phyloP scores from a whole-genome alignment of 2,113 vertebrate genomes.

The Gambusia affinis region DNA sequence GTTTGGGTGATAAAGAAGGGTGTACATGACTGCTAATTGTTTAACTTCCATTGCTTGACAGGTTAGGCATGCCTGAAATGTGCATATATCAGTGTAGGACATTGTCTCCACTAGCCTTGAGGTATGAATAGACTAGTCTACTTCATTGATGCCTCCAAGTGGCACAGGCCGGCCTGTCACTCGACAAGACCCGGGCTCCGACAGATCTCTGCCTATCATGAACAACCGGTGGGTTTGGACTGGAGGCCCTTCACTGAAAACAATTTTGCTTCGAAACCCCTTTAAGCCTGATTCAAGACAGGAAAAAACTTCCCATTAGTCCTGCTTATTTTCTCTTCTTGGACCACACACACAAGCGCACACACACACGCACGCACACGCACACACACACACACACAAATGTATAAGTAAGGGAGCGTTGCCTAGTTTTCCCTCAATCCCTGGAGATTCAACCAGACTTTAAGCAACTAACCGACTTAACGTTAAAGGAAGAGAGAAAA shows the following conservation, averaged over 20 bases:
- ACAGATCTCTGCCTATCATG: slow-evolving; percentile 63
- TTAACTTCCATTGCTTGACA: slow-evolving; percentile 6
- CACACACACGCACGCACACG: slow-evolving; percentile 63
- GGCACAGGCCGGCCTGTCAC: slow-evolving; percentile 15
- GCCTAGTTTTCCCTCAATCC: slow-evolving; percentile 54
- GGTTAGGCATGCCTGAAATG: slow-evolving; percentile 28
- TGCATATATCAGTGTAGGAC: slow-evolving; percentile 29
- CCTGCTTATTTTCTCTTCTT: slow-evolving; percentile 74
- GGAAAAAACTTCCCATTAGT: slow-evolving; percentile 75
- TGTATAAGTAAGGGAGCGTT: slow-evolving; percentile 29
- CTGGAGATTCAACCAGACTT: slow-evolving; percentile 38
- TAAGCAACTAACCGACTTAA: slow-evolving; percentile 13
- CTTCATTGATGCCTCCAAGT: slow-evolving; percentile 47
- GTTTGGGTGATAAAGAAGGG: slow-evolving; percentile 9
- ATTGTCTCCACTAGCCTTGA: slow-evolving; percentile 40
- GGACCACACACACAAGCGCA: slow-evolving; percentile 71
- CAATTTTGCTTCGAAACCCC: slow-evolving; percentile 72
- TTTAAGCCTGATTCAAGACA: slow-evolving; percentile 66
- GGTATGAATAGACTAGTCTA: slow-evolving; percentile 39
- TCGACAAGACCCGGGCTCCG: slow-evolving; percentile 54
- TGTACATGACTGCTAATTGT: not conserved
- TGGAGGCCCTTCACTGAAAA: slow-evolving; percentile 65
- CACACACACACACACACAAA: slow-evolving; percentile 43
- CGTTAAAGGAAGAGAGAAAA: not conserved
- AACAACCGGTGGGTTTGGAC: slow-evolving; percentile 76